phyloP scores from a whole-genome alignment of 2,113 vertebrate genomes.

The Lepisosteus osseus region DNA sequence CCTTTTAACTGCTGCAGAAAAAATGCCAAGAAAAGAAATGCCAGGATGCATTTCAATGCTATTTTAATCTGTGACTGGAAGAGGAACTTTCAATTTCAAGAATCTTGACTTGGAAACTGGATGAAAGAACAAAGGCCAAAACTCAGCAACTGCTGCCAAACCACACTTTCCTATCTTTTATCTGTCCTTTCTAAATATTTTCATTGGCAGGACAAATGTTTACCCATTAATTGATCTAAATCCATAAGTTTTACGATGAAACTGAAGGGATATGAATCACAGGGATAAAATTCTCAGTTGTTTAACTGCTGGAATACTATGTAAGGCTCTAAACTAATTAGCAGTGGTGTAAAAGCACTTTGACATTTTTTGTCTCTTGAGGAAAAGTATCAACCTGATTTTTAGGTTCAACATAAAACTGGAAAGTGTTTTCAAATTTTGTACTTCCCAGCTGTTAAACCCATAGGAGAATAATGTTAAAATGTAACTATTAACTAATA shows the following conservation, averaged over 20 bases:
- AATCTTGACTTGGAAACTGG: not conserved
- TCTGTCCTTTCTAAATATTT: slow-evolving; percentile 50
- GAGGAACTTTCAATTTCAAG: not conserved
- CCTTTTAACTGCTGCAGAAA: too few relatives aligned
- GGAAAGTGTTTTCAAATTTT: too few relatives aligned
- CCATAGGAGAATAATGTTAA: too few relatives aligned
- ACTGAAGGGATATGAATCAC: slow-evolving; percentile 13
- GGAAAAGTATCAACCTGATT: too few relatives aligned
- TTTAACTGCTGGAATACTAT: not conserved
- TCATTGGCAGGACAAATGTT: slow-evolving; percentile 45
- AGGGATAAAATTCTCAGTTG: not conserved
- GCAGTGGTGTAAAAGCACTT: not conserved
- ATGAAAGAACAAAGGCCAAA: not conserved
- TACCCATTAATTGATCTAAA: slow-evolving; percentile 44
- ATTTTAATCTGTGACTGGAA: too few relatives aligned
- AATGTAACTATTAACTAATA: too few relatives aligned
- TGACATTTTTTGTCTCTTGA: too few relatives aligned
- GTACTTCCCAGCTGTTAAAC: too few relatives aligned
- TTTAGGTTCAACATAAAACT: too few relatives aligned
- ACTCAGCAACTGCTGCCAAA: slow-evolving; percentile 13
- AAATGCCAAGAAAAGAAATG: too few relatives aligned
- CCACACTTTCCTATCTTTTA: slow-evolving; percentile 40
- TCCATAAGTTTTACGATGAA: slow-evolving; percentile 18
- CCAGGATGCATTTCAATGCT: too few relatives aligned
- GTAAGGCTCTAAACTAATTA: not conserved